phyloP scores from a whole-genome alignment of 1,140 invertebrate genomes.

The Leptoteleia sp. region DNA sequence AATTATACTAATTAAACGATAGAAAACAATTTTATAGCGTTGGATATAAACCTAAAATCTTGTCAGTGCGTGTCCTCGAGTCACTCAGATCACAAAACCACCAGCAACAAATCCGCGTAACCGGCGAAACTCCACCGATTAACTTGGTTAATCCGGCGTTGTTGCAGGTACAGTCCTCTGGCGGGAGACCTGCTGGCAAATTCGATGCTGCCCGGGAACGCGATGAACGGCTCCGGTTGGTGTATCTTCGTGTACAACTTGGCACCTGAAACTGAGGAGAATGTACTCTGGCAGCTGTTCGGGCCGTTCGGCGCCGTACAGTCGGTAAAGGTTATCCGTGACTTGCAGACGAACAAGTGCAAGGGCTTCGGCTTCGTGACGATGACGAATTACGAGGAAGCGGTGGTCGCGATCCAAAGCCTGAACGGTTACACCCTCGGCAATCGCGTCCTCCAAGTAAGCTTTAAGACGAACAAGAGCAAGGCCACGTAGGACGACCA shows the following conservation, averaged over 20 bases:
- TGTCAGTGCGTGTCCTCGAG: conserved; percentile 5
- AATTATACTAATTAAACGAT: too few relatives aligned
- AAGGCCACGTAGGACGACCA: conserved; percentile 89
- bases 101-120: neutral
- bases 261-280: conserved; percentile 98
- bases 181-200: conserved; percentile 95
- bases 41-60: too few relatives aligned
- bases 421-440: conserved; percentile 98
- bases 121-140: neutral
- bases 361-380: conserved; percentile 99
- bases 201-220: conserved; percentile 91
- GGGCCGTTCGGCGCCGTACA: conserved; percentile 99
- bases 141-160: neutral
- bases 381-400: conserved; percentile 99
- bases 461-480: conserved; percentile 97
- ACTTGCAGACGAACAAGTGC: conserved; percentile 99
- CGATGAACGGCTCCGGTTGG: conserved; percentile 94
- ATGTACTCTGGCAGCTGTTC: conserved; percentile 99
- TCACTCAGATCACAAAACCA: neutral
- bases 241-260: conserved; percentile 99
- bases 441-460: conserved; percentile 98
- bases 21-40: too few relatives aligned
- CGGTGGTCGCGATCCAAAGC: conserved; percentile 97
- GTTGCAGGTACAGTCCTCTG: conserved; percentile 94
- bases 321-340: conserved; percentile 98